phyloP scores from a whole-genome alignment of 2,888 invertebrate genomes.

The Mythimna impura region DNA sequence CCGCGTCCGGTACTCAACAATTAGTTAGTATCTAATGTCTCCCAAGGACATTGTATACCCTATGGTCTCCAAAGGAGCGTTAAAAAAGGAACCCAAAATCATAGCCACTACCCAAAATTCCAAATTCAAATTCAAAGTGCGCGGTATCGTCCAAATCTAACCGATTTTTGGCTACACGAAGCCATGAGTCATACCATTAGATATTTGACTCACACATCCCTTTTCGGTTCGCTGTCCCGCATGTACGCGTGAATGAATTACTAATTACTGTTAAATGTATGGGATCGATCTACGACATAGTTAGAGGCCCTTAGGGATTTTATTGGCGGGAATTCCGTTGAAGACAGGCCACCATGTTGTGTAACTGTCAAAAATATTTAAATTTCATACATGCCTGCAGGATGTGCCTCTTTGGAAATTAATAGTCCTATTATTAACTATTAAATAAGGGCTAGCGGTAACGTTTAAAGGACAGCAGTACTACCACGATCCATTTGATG shows the following conservation, averaged over 20 bases:
- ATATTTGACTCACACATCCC: slow-evolving; percentile 59
- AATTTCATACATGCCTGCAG: neutral
- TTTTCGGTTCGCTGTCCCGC: slow-evolving; percentile 58
- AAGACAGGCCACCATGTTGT: slow-evolving; percentile 10
- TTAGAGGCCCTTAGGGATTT: slow-evolving; percentile 52
- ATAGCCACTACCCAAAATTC: slow-evolving; percentile 40
- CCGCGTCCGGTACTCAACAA: too few relatives aligned
- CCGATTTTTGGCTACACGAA: slow-evolving; percentile 56
- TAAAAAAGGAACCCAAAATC: slow-evolving; percentile 12
- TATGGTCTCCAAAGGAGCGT: too few relatives aligned
- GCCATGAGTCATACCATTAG: slow-evolving; percentile 60
- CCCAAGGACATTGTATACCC: too few relatives aligned
- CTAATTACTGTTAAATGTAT: slow-evolving; percentile 57
- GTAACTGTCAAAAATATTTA: slow-evolving; percentile 43
- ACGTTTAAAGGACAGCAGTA: neutral
- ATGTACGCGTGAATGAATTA: slow-evolving; percentile 58
- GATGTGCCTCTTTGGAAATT: neutral
- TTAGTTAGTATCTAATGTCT: too few relatives aligned
- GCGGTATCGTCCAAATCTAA: slow-evolving; percentile 58
- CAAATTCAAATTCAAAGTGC: slow-evolving; percentile 56
- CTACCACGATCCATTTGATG: too few relatives aligned
- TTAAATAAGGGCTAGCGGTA: neutral
- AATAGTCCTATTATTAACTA: neutral
- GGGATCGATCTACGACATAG: slow-evolving; percentile 53
- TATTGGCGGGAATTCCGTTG: slow-evolving; percentile 41